A percentile compares a stretch with the other conserved stretches of the same genome.
Evolutionary conservation across 37 sponge, comb jelly and placozoan genomes (phyloP).

Genomic region (Ianthella basta): DNA sequence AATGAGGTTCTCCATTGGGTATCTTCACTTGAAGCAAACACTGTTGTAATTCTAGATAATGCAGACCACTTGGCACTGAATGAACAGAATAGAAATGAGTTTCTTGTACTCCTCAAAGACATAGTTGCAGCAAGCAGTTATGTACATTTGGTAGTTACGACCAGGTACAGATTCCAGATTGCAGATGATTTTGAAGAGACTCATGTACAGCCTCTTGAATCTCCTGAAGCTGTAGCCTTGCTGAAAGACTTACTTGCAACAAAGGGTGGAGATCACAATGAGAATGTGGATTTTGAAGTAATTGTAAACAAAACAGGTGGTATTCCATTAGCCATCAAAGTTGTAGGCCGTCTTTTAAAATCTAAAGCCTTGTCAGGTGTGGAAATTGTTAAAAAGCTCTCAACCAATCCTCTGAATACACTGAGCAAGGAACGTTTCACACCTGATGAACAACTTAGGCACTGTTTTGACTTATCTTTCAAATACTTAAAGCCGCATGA

Average conservation of each 20-base stretch:
- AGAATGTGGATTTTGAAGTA: too few species aligned
- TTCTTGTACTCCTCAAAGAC: not conserved
- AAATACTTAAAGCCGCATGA: not conserved
- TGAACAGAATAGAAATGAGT: not conserved
- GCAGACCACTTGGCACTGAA: not conserved
- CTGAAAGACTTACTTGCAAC: too few species aligned
- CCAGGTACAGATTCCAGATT: not conserved
- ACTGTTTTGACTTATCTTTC: not conserved
- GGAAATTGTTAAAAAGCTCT: not conserved
- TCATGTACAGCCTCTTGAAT: too few species aligned
- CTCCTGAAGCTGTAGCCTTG: too few species aligned
- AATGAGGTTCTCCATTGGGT: not conserved
- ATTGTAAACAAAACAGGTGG: too few species aligned
- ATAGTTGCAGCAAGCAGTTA: not conserved
- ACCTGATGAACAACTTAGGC: not conserved
- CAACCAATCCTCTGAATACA: not conserved
- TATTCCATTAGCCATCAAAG: too few species aligned
- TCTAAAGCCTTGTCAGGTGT: not conserved
- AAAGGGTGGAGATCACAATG: too few species aligned
- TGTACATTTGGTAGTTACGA: too few species aligned
- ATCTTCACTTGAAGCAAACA: not conserved
- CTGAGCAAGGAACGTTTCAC: not conserved
- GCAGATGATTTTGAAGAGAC: constrained; percentile 16
- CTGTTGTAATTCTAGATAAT: not conserved
- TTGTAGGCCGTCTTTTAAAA: not conserved